A percentile compares a stretch with the other conserved stretches of the same genome.
These are phyloP conservation scores for Psylliodes chrysocephalus DNA, from an alignment of 2,888 invertebrate species.

Conservation along the genomic window DNA sequence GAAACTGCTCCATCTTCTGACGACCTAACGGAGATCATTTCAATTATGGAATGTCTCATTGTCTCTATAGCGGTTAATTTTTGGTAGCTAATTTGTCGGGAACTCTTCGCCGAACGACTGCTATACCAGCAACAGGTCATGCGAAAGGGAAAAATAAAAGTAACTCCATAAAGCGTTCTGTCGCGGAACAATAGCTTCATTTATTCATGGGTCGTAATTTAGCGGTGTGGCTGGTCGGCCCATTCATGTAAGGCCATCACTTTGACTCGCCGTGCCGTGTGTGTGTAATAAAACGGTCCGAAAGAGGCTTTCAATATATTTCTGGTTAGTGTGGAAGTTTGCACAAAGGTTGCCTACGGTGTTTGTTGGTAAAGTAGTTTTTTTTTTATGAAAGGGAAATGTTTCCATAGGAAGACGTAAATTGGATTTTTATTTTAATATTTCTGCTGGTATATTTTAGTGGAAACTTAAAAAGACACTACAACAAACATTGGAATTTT, in stretches of 20 bases:
- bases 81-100: conserved; percentile 23
- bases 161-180: conserved; percentile 21
- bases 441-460: too few species aligned
- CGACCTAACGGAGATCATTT: background rate
- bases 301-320: background rate
- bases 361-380: background rate
- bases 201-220: conserved; percentile 59
- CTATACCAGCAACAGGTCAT: conserved; percentile 20
- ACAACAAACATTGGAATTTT: too few species aligned
- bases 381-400: background rate
- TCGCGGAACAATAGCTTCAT: conserved; percentile 46
- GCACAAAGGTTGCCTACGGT: background rate
- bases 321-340: background rate
- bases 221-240: conserved; percentile 49
- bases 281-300: conserved; percentile 16
- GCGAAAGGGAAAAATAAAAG: conserved; percentile 28
- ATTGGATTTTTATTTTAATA: too few species aligned
- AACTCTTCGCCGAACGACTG: background rate
- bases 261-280: background rate
- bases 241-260: conserved; percentile 28
- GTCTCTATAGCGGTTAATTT: conserved; percentile 23
- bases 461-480: too few species aligned
- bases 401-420: too few species aligned
- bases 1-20: too few species aligned
- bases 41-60: conserved; percentile 21